phyloP scores from a whole-genome alignment of 2,888 invertebrate genomes.

The Cantharis lateralis region DNA sequence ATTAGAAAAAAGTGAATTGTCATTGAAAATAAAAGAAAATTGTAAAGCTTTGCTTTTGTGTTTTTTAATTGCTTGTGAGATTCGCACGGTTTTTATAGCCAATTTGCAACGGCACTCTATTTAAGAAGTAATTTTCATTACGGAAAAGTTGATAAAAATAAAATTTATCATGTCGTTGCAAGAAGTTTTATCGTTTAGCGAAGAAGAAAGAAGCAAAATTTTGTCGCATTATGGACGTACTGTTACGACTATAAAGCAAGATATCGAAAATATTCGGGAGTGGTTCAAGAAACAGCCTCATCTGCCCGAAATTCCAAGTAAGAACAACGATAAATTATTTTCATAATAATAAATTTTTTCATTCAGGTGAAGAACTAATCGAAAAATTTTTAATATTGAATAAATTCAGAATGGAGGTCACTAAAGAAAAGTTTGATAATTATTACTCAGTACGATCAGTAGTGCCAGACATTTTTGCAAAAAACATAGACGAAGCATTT shows the following conservation, averaged over 20 bases:
- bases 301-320: conserved; percentile 10
- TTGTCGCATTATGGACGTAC: conserved; percentile 41
- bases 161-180: neutral
- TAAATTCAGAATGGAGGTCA: conserved; percentile 84
- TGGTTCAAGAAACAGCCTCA: conserved; percentile 18
- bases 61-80: neutral
- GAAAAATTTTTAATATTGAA: conserved; percentile 44
- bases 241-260: conserved; percentile 56
- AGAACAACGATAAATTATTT: neutral
- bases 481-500: neutral
- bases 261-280: conserved; percentile 8
- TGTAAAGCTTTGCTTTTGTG: neutral
- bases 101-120: neutral
- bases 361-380: conserved; percentile 7
- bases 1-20: neutral
- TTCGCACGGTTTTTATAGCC: neutral
- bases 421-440: conserved; percentile 84
- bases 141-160: neutral
- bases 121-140: neutral
- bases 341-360: neutral
- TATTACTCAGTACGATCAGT: conserved; percentile 84
- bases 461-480: conserved; percentile 66
- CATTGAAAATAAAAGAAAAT: neutral
- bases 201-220: neutral
- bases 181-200: neutral